phyloP scores from a whole-genome alignment of 2,888 invertebrate species.

The Oxytorus armatus region DNA sequence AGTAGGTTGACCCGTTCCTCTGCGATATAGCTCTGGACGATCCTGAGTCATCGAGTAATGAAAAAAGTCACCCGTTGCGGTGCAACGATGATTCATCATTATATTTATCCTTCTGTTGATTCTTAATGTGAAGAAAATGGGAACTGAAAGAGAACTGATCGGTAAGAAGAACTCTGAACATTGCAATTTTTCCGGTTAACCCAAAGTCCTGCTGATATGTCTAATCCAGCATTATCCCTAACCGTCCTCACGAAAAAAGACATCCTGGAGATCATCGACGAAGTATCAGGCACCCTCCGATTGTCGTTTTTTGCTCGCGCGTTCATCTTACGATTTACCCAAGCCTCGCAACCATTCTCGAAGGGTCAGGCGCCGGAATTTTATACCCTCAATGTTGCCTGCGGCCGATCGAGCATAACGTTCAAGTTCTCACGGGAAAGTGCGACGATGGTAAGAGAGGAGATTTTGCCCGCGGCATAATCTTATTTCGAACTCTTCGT shows the following conservation, averaged over 20 bases:
- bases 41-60: neutral
- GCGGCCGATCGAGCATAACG: conserved; percentile 53
- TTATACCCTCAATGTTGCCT: conserved; percentile 41
- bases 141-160: neutral
- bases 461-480: conserved; percentile 77
- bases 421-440: conserved; percentile 37
- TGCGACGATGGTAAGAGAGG: conserved; percentile 24
- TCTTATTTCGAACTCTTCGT: conserved; percentile 75
- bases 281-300: conserved; percentile 28
- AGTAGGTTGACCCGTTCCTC: too few relatives aligned
- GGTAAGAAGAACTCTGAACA: conserved; percentile 7
- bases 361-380: conserved; percentile 30
- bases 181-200: conserved; percentile 36
- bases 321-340: conserved; percentile 8
- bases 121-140: conserved; percentile 16
- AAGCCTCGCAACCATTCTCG: conserved; percentile 26
- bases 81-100: conserved; percentile 16
- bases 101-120: conserved; percentile 31
- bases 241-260: conserved; percentile 31
- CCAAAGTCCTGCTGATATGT: conserved; percentile 21
- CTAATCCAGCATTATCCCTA: conserved; percentile 14
- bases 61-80: neutral
- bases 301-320: conserved; percentile 10
- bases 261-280: conserved; percentile 36
- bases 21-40: too few relatives aligned